Conservation (phyloP, 2,113 vertebrate species). For the Scytalopus superciliaris region DNA sequence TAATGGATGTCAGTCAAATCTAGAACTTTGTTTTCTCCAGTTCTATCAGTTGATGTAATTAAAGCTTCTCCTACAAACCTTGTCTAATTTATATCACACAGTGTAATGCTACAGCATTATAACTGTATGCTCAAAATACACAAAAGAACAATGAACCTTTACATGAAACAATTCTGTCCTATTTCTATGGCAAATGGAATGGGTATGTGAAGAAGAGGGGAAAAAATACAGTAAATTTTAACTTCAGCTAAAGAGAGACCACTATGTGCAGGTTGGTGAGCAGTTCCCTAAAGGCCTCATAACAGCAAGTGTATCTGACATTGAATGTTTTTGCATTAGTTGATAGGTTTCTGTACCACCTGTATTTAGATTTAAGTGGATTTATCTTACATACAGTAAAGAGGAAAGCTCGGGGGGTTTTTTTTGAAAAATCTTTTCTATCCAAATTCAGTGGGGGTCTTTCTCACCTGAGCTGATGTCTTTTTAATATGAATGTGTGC, state of each 20-base stretch:
- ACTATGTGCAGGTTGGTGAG: neutral
- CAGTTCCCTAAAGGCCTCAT: neutral
- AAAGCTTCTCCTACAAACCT: neutral
- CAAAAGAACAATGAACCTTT: neutral
- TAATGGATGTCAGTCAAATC: neutral
- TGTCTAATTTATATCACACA: neutral
- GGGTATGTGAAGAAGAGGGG: neutral
- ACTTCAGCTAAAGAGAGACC: neutral
- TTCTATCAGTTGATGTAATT: neutral
- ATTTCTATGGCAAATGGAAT: neutral
- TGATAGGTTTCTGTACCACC: neutral
- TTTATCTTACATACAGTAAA: neutral
- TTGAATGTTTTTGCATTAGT: neutral
- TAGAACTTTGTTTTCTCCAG: neutral
- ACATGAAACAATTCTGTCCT: neutral
- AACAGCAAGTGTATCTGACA: neutral
- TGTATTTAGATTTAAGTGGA: neutral
- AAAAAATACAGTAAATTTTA: neutral
- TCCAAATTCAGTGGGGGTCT: neutral
- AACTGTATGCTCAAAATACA: neutral
- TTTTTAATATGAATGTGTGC: neutral
- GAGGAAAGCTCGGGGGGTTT: neutral
- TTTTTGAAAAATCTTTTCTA: neutral
- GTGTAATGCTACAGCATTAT: neutral
- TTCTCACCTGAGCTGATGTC: neutral